These are phyloP conservation scores for Apogon hyalosoma DNA, from an alignment of 2,797 vertebrate genomes.

Conservation along the genomic window DNA sequence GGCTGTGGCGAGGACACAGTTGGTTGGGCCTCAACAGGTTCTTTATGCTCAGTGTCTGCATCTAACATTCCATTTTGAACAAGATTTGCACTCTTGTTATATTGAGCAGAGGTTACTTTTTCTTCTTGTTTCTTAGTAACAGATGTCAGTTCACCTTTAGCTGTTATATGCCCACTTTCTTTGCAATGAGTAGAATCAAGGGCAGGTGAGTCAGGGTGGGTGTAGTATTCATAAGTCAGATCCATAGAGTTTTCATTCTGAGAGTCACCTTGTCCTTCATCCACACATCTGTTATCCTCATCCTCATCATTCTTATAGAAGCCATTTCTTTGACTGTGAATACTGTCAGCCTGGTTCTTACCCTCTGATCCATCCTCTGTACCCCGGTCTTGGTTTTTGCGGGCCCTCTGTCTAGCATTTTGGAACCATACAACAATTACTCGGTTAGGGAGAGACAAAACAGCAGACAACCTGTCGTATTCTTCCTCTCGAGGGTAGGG, in stretches of 20 bases:
- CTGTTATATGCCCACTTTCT: slow-evolving; percentile 55
- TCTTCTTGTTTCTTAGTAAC: slow-evolving; percentile 58
- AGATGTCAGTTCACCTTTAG: slow-evolving; percentile 53
- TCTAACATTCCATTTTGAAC: slow-evolving; percentile 45
- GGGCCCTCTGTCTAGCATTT: slow-evolving; percentile 96
- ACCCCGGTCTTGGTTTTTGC: slow-evolving; percentile 91
- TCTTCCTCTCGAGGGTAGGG: slow-evolving; percentile 99
- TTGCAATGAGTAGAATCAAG: slow-evolving; percentile 55
- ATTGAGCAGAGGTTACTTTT: slow-evolving; percentile 32
- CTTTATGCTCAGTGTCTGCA: slow-evolving; percentile 43
- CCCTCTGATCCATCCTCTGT: slow-evolving; percentile 67
- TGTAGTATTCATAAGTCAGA: slow-evolving; percentile 89
- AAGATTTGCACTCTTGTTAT: slow-evolving; percentile 40
- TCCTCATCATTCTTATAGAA: slow-evolving; percentile 89
- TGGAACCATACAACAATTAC: slow-evolving; percentile 99
- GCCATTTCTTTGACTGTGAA: slow-evolving; percentile 91
- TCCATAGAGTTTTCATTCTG: slow-evolving; percentile 97
- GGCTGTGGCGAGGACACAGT: slow-evolving; percentile 25
- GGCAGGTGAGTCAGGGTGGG: slow-evolving; percentile 90
- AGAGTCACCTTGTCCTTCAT: slow-evolving; percentile 89
- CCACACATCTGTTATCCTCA: slow-evolving; percentile 58
- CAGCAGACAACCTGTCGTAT: slow-evolving; percentile 94
- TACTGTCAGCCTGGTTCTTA: slow-evolving; percentile 81
- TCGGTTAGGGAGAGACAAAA: slow-evolving; percentile 93
- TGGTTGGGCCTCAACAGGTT: slow-evolving; percentile 43